A percentile compares a stretch with the other conserved stretches of the same genome.
Evolutionary conservation across 2,113 vertebrate genomes (phyloP).

Genomic region (Sceloporus tristichus): DNA sequence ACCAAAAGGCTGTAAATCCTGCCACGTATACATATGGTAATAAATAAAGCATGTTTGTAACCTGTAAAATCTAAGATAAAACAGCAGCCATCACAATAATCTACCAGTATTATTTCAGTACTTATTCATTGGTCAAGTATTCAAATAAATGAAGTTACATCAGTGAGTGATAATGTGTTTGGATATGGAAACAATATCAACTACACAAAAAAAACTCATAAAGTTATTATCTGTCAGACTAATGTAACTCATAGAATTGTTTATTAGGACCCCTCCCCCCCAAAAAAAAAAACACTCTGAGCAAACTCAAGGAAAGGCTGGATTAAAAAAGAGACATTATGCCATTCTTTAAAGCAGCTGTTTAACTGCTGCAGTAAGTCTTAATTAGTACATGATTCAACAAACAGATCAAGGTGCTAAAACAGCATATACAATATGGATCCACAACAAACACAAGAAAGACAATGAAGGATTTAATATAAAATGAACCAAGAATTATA

Average conservation of each 20-base stretch:
- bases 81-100: neutral
- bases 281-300: neutral
- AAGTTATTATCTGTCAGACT: constrained; percentile 4
- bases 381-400: neutral
- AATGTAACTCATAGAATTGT: neutral
- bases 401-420: too few species aligned
- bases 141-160: neutral
- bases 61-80: neutral
- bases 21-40: too few species aligned
- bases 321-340: neutral
- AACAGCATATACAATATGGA: neutral
- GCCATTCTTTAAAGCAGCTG: neutral
- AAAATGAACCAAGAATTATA: neutral
- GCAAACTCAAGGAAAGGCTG: neutral
- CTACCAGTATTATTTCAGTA: neutral
- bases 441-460: neutral
- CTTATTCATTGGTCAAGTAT: neutral
- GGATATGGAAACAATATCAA: neutral
- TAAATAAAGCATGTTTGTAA: neutral
- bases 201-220: neutral
- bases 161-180: neutral
- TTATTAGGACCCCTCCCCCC: neutral
- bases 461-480: neutral
- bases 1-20: too few species aligned
- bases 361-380: neutral